Evolutionary conservation across 2,797 vertebrate species (phyloP).

Genomic region (Rhincodon typus): DNA sequence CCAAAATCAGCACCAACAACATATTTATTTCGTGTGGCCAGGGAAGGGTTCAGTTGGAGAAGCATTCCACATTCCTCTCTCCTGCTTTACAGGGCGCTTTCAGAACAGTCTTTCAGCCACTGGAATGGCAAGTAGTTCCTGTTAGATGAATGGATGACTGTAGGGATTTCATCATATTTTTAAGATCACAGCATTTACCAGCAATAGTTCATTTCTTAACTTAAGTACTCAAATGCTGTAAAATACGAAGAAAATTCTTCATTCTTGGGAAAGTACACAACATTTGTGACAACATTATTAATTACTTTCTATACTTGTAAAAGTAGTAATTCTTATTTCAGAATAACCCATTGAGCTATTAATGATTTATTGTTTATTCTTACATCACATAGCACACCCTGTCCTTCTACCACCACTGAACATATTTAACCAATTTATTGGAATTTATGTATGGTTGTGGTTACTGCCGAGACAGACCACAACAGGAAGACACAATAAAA

Average conservation of each 20-base stretch:
- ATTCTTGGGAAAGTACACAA: background rate
- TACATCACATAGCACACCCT: background rate
- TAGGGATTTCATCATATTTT: constrained; percentile 21
- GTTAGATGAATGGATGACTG: background rate
- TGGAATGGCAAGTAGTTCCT: constrained; percentile 31
- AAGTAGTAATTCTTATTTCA: background rate
- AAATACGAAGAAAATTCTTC: background rate
- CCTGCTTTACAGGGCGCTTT: background rate
- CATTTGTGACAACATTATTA: background rate
- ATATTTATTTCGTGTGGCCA: background rate
- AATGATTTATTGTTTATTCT: background rate
- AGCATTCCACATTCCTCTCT: background rate
- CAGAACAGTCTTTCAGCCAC: background rate
- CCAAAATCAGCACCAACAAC: constrained; percentile 32
- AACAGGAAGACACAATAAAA: no score
- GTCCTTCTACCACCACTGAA: background rate
- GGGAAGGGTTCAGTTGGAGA: background rate
- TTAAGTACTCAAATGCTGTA: background rate
- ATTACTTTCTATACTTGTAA: background rate
- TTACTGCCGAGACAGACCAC: no score
- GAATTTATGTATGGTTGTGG: no score
- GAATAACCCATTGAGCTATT: background rate
- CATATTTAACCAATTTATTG: no score
- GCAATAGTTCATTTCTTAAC: background rate
- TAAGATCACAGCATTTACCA: background rate